Base-by-base conservation (phyloP, 2,888 invertebrate species). In the Opisthograptis luteolata region DNA sequence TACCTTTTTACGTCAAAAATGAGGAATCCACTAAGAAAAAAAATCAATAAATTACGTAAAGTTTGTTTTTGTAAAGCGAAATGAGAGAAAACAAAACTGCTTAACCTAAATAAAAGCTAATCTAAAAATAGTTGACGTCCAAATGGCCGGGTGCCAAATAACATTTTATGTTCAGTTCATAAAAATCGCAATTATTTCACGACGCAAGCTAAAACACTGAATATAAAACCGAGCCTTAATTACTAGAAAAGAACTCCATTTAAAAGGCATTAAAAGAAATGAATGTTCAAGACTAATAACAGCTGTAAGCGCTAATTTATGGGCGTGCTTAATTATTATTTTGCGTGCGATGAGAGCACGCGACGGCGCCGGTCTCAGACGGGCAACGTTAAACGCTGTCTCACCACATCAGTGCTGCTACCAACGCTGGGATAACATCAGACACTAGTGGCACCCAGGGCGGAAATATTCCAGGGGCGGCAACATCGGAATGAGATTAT, bases 341-440 rank as follows among this genome's bases (percentile, higher is more conserved):
- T 59, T 27, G 59, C 59, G 59, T 59, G 58, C 25, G 49, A 0
- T 5, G 6, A 20, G 30, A 43, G 14, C 42, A 47, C 44, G 37
- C 35, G 41, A 47, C 14, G 35, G 9, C 31, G 24, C 4, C 10
- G 19, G 34, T 30, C 25, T 8, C 34, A 27, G 28, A 6, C 24
- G 10, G 27, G n/a, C 1, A 17, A 36, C 14, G 12, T 9, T 19
- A 8, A 9, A 10, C 25, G 34, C 40, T 35, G 5, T 20, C 40
- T 20, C 12, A 19, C 7, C 22, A 20, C 19, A 14, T 24, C 13
- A 4, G 6, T 1, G 24, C 20, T 20, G n/a, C n/a, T n/a, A n/a
- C n/a, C n/a, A n/a, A n/a, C n/a, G n/a, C n/a, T n/a, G n/a, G n/a
- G n/a, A n/a, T n/a, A n/a, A n/a, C n/a, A n/a, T n/a, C n/a, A n/a